Evolutionary conservation across 2,113 vertebrate genomes (phyloP), one percentile per base, ranked within the genome.

Genomic region (Odobenus rosmarus): DNA sequence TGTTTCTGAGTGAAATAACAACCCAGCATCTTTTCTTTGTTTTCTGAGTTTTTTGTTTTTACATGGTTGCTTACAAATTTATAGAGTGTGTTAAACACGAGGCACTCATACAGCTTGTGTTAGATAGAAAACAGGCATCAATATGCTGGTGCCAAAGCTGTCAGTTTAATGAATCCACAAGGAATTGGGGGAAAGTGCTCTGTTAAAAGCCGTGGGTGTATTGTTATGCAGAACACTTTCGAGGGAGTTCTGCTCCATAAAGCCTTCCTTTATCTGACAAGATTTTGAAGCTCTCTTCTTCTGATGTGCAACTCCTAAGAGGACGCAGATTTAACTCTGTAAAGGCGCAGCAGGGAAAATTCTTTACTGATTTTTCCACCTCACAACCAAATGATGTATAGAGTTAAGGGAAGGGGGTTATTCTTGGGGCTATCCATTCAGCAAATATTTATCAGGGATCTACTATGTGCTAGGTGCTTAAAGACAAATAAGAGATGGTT

Each of bases 21-120:
- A 61, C 49, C 64, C 24, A 62, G 71, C 57, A 39, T 94, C 42
- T 95, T 87, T 92, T 49, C 96, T 98, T 86, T 97, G 13, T 97
- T 94, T 94, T 93, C n/a, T 39, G 42, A 83, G 26, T 21, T 62
- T 74, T 93, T 83, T 83, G 69, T 87, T 92, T 95, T 83, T 57
- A 84, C 57, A 33, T 33, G 61, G 71, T 92, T 94, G 81, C 39
- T 69, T 90, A 95, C 90, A 92, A 92, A 93, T 96, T 94, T 80
- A 72, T 10, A 80, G n/a, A 88, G 72, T 82, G 64, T 39, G 42
- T 92, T 90, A 88, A 96, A 95, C 96, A 95, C 5, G 14, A 67
- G 85, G 77, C 72, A 12, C 57, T 90, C 14, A 21, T 53, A 62
- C 53, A 82, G 96, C 88, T 94, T 94, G 91, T 94, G 81, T 85